Evolutionary conservation across 2,888 invertebrate genomes (phyloP).

Genomic region (Ochropleura plecta): DNA sequence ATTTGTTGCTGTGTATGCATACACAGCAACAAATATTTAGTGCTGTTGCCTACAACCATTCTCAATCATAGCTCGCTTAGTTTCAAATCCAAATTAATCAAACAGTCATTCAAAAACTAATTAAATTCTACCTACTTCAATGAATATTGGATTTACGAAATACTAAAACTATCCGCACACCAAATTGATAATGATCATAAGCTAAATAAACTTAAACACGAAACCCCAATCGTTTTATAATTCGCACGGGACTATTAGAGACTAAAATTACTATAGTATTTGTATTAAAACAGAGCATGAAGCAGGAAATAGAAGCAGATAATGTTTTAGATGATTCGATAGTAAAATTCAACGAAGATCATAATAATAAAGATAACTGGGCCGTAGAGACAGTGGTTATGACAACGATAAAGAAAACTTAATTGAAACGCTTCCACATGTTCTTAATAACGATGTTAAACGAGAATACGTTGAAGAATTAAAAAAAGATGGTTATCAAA

Average conservation of each 20-base stretch:
- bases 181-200: slow-evolving; percentile 23
- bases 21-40: not conserved
- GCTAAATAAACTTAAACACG: slow-evolving; percentile 15
- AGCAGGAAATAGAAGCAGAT: slow-evolving; percentile 11
- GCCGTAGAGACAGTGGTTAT: slow-evolving; percentile 25
- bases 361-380: slow-evolving; percentile 47
- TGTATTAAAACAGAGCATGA: slow-evolving; percentile 1
- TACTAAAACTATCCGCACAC: slow-evolving; percentile 4
- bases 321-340: slow-evolving; percentile 32
- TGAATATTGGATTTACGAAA: not conserved
- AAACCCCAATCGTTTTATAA: slow-evolving; percentile 30
- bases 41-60: not conserved
- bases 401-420: slow-evolving; percentile 52
- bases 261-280: slow-evolving; percentile 1
- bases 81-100: slow-evolving; percentile 1
- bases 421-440: slow-evolving; percentile 53
- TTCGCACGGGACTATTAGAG: slow-evolving; percentile 8
- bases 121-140: not conserved
- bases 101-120: not conserved
- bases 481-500: slow-evolving; percentile 62
- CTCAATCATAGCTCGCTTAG: not conserved
- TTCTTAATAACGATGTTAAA: slow-evolving; percentile 50
- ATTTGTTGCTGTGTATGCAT: too few relatives aligned
- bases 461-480: slow-evolving; percentile 48
- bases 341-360: slow-evolving; percentile 31